Evolutionary conservation across 2,797 vertebrate species (phyloP).

Genomic region (Psittacula derbiana): DNA sequence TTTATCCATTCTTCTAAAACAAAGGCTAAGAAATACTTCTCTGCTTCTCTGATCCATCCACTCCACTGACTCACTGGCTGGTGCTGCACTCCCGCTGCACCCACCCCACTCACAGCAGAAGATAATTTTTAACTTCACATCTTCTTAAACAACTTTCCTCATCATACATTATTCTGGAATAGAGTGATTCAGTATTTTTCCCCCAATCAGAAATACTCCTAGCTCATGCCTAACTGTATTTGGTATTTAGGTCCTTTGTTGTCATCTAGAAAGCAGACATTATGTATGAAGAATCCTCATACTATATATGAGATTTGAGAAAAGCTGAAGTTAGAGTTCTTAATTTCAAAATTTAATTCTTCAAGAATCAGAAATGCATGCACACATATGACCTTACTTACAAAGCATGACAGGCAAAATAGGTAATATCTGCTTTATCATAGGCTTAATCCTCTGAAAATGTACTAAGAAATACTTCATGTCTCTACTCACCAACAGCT

Average conservation of each 20-base stretch:
- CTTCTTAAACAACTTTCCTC: background rate
- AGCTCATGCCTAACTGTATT: background rate
- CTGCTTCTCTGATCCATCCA: background rate
- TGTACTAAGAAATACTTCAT: background rate
- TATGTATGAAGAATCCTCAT: background rate
- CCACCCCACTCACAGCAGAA: background rate
- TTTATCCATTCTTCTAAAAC: background rate
- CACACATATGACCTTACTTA: background rate
- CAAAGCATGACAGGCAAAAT: background rate
- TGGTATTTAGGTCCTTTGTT: background rate
- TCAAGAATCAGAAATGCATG: background rate
- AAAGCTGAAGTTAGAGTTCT: background rate
- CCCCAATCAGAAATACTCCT: background rate
- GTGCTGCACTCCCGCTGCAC: background rate
- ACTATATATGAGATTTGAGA: background rate
- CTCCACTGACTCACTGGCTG: background rate
- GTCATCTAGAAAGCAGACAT: background rate
- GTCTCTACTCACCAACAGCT: slow-evolving; percentile 71
- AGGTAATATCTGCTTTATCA: background rate
- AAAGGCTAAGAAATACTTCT: background rate
- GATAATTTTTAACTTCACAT: background rate
- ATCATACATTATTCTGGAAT: background rate
- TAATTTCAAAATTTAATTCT: background rate
- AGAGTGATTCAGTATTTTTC: background rate
- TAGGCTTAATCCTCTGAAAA: background rate